phyloP scores from a whole-genome alignment of 30 jellyfish, hydroid and myxozoan species.

The Catostylus mosaicus region DNA sequence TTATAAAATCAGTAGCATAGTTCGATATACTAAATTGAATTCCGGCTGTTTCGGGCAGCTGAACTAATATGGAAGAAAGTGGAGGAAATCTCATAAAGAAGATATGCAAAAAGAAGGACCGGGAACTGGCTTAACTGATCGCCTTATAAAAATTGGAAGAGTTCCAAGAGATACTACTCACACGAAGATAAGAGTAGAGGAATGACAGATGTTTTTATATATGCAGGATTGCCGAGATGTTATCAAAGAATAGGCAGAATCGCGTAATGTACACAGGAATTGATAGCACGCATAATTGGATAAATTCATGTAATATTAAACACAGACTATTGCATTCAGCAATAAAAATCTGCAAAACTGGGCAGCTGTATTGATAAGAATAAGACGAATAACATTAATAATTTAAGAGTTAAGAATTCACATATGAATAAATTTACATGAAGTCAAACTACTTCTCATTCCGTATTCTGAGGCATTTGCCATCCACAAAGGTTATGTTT shows the following conservation, averaged over 20 bases:
- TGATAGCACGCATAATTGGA: constrained; percentile 22
- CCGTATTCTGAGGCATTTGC: background rate
- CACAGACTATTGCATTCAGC: constrained; percentile 4
- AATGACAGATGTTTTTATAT: background rate
- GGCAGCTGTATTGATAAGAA: constrained; percentile 36
- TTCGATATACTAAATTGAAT: too few species aligned
- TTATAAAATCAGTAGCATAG: too few species aligned
- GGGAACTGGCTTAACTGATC: too few species aligned
- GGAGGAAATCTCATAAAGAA: too few species aligned
- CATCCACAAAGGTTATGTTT: background rate
- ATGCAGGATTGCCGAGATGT: background rate
- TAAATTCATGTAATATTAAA: constrained; percentile 30
- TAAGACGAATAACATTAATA: background rate
- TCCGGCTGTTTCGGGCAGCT: too few species aligned
- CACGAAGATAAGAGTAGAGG: constrained; percentile 12
- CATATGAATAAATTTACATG: background rate
- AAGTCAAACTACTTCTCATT: background rate
- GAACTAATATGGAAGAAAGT: too few species aligned
- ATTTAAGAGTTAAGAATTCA: background rate
- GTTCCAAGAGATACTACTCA: constrained; percentile 10
- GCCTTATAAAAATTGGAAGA: background rate
- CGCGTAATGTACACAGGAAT: constrained; percentile 18
- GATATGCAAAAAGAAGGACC: too few species aligned
- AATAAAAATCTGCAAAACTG: constrained; percentile 9
- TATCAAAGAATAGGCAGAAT: constrained; percentile 1